Conservation (phyloP, 2,888 invertebrate genomes). For the Vesta saturnalis region DNA sequence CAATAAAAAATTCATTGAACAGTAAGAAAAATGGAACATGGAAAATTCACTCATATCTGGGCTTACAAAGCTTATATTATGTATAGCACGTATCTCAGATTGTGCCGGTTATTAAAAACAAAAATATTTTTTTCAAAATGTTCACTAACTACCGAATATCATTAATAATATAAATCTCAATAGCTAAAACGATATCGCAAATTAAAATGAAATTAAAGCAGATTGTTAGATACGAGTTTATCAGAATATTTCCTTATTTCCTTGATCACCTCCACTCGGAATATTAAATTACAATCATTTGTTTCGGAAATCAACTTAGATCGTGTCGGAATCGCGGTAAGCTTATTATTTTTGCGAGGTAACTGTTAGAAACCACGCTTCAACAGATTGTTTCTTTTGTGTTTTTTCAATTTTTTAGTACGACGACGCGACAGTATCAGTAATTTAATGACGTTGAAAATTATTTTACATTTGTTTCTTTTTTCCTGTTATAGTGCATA, state of each 20-base stretch:
- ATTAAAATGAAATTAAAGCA: conserved; percentile 28
- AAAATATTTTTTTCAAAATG: too few relatives aligned
- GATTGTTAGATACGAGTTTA: conserved; percentile 39
- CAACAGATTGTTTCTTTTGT: conserved; percentile 41
- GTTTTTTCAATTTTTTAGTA: conserved; percentile 32
- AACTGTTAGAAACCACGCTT: conserved; percentile 50
- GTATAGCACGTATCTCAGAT: too few relatives aligned
- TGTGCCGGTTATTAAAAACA: too few relatives aligned
- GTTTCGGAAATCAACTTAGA: conserved; percentile 62
- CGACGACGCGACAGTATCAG: conserved; percentile 22
- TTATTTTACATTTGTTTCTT: neutral
- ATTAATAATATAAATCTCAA: neutral
- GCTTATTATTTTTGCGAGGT: conserved; percentile 57
- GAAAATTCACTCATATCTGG: too few relatives aligned
- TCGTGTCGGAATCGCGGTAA: conserved; percentile 62
- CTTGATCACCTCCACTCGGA: conserved; percentile 53
- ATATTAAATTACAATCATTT: conserved; percentile 64
- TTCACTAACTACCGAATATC: neutral
- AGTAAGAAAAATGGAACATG: too few relatives aligned
- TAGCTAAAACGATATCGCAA: conserved; percentile 7
- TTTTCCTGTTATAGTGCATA: too few relatives aligned
- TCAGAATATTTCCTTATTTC: conserved; percentile 58
- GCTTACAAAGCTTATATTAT: too few relatives aligned
- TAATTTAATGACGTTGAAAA: conserved; percentile 31
- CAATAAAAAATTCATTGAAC: too few relatives aligned